A percentile compares a stretch with the other conserved stretches of the same genome.
phyloP scores from a whole-genome alignment of 64 coral and sea anemone genomes.

The Montipora foliosa region DNA sequence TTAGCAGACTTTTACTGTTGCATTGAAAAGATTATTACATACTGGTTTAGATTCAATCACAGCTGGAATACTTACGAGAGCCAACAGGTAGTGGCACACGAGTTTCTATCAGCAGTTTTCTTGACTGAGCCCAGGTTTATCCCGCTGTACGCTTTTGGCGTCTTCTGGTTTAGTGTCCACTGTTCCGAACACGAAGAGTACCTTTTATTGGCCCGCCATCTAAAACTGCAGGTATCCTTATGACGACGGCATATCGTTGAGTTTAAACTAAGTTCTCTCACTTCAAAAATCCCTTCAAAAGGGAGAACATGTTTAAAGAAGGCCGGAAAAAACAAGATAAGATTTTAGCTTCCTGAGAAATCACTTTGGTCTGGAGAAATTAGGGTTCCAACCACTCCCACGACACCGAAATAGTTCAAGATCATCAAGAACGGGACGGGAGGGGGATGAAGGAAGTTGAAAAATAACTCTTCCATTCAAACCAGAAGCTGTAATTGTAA shows the following conservation, averaged over 20 bases:
- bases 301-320: neutral
- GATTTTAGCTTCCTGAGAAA: too few species aligned
- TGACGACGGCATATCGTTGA: conserved; percentile 55
- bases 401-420: too few species aligned
- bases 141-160: conserved; percentile 31
- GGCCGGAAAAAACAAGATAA: too few species aligned
- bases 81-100: conserved; percentile 47
- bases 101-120: conserved; percentile 4
- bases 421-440: too few species aligned
- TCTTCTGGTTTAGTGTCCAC: conserved; percentile 24
- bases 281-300: neutral
- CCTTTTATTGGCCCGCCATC: conserved; percentile 39
- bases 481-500: too few species aligned
- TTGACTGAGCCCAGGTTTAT: conserved; percentile 18
- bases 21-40: too few species aligned
- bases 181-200: conserved; percentile 25
- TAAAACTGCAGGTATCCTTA: conserved; percentile 28
- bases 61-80: conserved; percentile 36
- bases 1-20: too few species aligned
- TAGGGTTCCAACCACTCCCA: too few species aligned
- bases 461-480: too few species aligned
- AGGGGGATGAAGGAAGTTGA: too few species aligned
- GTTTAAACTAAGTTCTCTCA: neutral
- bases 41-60: too few species aligned
- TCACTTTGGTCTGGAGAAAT: too few species aligned